phyloP scores from a whole-genome alignment of 2,113 vertebrate species.

The Propithecus coquereli region DNA sequence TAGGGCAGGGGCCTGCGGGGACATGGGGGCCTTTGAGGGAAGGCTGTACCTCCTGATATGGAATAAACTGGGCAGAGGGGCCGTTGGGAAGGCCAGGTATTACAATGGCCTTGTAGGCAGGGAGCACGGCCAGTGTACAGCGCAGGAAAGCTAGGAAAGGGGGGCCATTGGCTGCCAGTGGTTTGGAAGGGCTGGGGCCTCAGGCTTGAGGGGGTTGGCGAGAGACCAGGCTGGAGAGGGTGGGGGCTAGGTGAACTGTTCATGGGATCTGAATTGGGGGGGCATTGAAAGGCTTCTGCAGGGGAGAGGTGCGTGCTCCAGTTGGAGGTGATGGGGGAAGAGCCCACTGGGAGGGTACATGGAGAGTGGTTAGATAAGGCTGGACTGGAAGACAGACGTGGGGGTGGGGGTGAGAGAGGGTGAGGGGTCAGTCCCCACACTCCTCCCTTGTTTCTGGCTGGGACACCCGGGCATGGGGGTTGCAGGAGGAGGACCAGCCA shows the following conservation, averaged over 20 bases:
- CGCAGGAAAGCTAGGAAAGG: background rate
- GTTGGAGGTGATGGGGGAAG: background rate
- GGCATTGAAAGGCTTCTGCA: background rate
- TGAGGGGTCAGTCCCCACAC: background rate
- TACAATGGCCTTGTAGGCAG: background rate
- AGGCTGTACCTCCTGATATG: background rate
- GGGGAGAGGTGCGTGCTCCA: background rate
- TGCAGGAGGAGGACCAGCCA: background rate
- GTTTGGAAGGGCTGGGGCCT: background rate
- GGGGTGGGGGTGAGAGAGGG: no score
- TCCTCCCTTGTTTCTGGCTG: background rate
- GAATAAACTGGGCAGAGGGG: fast-evolving
- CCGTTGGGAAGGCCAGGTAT: background rate
- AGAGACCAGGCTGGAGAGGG: background rate
- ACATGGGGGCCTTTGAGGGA: background rate
- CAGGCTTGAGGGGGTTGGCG: background rate
- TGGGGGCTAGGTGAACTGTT: background rate
- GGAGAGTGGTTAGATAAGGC: background rate
- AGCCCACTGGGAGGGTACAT: fast-evolving
- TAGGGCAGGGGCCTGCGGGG: background rate
- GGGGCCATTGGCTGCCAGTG: background rate
- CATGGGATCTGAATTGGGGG: background rate
- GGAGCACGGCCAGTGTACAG: background rate
- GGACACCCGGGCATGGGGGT: background rate
- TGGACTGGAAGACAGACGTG: background rate